Conservation (phyloP, 1,140 invertebrate genomes). For the Brachionus calyciflorus region DNA sequence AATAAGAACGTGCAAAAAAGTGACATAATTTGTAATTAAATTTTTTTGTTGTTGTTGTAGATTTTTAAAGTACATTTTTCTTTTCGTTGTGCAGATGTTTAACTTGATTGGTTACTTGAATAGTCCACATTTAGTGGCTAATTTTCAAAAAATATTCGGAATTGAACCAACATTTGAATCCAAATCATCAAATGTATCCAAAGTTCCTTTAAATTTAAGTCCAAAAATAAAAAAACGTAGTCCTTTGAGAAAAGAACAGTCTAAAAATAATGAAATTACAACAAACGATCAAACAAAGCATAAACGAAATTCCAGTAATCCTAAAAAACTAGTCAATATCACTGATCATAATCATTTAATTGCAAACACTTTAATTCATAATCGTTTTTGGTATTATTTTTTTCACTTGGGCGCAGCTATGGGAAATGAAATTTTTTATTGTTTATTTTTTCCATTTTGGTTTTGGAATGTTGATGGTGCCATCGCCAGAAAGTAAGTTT, state of each 20-base stretch:
- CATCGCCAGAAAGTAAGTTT: slow-evolving; percentile 31
- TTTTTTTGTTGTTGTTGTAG: too few relatives aligned
- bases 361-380: slow-evolving; percentile 30
- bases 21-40: too few relatives aligned
- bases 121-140: slow-evolving; percentile 32
- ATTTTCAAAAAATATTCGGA: slow-evolving; percentile 44
- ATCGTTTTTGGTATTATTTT: slow-evolving; percentile 47
- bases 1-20: too few relatives aligned
- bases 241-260: neutral
- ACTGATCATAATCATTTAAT: slow-evolving; percentile 26
- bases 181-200: neutral
- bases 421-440: slow-evolving; percentile 46
- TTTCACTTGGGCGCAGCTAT: slow-evolving; percentile 46
- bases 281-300: neutral
- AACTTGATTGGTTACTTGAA: slow-evolving; percentile 24
- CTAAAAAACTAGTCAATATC: slow-evolving; percentile 1
- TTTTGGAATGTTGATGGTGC: slow-evolving; percentile 47
- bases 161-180: neutral
- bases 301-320: neutral
- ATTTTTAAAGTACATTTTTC: too few relatives aligned
- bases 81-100: too few relatives aligned
- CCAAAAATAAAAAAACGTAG: slow-evolving; percentile 1
- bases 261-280: neutral
- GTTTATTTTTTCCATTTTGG: slow-evolving; percentile 47
- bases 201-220: neutral